Percentiles rank a stretch among this genome's conserved stretches.
Evolutionary conservation across 2,113 vertebrate species (phyloP).

Genomic region (Phainopepla nitens): DNA sequence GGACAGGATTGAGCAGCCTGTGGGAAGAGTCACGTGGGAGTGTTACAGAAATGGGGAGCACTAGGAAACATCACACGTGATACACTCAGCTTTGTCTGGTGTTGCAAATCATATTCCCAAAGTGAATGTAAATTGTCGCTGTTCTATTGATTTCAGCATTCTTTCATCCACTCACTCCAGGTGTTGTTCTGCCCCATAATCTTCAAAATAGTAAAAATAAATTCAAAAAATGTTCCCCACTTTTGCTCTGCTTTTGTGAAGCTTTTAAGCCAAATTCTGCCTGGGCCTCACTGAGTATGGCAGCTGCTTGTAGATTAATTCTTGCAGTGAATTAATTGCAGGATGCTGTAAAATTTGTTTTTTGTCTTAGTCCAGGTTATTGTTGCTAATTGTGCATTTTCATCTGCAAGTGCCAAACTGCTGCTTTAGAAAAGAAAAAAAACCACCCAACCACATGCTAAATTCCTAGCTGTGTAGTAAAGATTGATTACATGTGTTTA

Average conservation of each 20-base stretch:
- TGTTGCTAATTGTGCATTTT: not conserved
- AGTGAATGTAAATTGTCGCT: not conserved
- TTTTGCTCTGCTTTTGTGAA: not conserved
- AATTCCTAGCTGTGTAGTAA: slow-evolving; percentile 55
- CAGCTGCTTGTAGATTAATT: not conserved
- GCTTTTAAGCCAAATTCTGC: not conserved
- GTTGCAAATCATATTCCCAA: not conserved
- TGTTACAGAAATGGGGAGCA: not conserved
- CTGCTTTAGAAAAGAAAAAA: not conserved
- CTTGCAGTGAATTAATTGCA: not conserved
- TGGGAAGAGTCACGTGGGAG: fast-evolving
- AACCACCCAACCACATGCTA: not conserved
- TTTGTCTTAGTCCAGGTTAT: not conserved
- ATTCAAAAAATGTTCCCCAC: not conserved
- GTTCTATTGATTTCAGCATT: not conserved
- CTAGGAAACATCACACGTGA: fast-evolving
- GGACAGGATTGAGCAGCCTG: not conserved
- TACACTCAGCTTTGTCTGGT: not conserved
- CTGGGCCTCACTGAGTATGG: not conserved
- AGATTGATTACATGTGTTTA: slow-evolving; percentile 72
- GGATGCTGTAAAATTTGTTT: not conserved
- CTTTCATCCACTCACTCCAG: not conserved
- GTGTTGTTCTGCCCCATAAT: not conserved
- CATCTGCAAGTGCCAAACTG: not conserved
- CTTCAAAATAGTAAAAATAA: not conserved